Base-by-base conservation (phyloP, 2,797 vertebrate genomes). In the Serranus cabrilla region DNA sequence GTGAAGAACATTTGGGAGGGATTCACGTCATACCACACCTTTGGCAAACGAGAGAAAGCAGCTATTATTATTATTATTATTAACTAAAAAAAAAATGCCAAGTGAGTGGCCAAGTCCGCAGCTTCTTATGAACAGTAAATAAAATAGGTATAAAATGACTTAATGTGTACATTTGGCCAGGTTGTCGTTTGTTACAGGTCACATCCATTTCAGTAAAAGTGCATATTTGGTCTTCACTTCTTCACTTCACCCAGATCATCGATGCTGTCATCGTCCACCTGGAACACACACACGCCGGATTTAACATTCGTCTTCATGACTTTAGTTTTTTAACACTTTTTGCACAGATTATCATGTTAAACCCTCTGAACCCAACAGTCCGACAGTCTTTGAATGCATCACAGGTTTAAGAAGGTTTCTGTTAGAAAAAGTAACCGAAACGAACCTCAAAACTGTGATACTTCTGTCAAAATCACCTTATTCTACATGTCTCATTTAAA, bases 181-280 rank as follows among this genome's bases (percentile, higher is more conserved):
- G 90, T 88, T 85, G 86, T 89, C 65, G 83, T 71, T 55, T 16
- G 91, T 94, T 94, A 89, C 90, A 86, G 77, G 91, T 95, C 88
- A 90, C 92, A 91, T 93, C 91, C 72, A 66, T 91, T 88, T 93
- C 91, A 88, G 90, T 94, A 92, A 95, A 95, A 95, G 95, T 95
- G 93, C 94, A 95, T 87, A 90, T 92, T 92, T 92, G 90, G 87
- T 91, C 87, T 93, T 99, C 95, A 99, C 95, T 99, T 99, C 95
- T 99, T 99, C 20, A 99, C 97, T 96, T 99, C 98, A 86, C 98
- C 98, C 71, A 99, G 96, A 87, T 99, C 97, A 78, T 99, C 98
- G 3, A 99, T 99, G 95, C 97, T 99, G 84, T 99, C 98, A 55
- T 99, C 98, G 71, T 99, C 98, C 93, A 99, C 98, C 98, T 99